Conservation (phyloP, 2,797 vertebrate species). For the Leuciscus waleckii region DNA sequence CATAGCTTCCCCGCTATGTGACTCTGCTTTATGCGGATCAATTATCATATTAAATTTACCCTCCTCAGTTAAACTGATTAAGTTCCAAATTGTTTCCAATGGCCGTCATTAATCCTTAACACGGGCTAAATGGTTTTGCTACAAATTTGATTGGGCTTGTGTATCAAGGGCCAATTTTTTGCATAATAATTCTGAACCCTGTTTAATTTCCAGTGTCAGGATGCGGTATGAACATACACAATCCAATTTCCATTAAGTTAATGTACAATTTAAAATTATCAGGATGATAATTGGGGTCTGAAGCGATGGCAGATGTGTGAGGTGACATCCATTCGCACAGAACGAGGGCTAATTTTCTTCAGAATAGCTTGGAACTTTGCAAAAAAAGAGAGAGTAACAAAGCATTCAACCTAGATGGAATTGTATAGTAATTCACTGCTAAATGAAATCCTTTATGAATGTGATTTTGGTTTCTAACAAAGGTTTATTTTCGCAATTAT, state of each 20-base stretch:
- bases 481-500: constrained; percentile 51
- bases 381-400: constrained; percentile 52
- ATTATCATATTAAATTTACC: constrained; percentile 99
- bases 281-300: constrained; percentile 80
- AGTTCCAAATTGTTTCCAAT: constrained; percentile 99
- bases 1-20: constrained; percentile 93
- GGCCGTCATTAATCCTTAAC: constrained; percentile 99
- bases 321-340: constrained; percentile 47
- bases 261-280: constrained; percentile 72
- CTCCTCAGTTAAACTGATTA: constrained; percentile 99
- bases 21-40: constrained; percentile 92
- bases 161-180: constrained; percentile 95
- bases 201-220: constrained; percentile 78
- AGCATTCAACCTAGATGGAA: constrained; percentile 35
- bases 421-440: constrained; percentile 48
- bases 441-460: constrained; percentile 44
- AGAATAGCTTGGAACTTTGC: constrained; percentile 45
- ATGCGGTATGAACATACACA: constrained; percentile 77
- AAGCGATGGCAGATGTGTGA: constrained; percentile 66
- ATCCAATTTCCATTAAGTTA: constrained; percentile 76
- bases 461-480: constrained; percentile 44
- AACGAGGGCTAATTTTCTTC: constrained; percentile 58
- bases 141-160: constrained; percentile 91
- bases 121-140: constrained; percentile 93
- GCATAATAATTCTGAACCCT: constrained; percentile 81